These are phyloP conservation scores for Standfussiana lucernea DNA, from an alignment of 2,888 invertebrate genomes.

Conservation along the genomic window DNA sequence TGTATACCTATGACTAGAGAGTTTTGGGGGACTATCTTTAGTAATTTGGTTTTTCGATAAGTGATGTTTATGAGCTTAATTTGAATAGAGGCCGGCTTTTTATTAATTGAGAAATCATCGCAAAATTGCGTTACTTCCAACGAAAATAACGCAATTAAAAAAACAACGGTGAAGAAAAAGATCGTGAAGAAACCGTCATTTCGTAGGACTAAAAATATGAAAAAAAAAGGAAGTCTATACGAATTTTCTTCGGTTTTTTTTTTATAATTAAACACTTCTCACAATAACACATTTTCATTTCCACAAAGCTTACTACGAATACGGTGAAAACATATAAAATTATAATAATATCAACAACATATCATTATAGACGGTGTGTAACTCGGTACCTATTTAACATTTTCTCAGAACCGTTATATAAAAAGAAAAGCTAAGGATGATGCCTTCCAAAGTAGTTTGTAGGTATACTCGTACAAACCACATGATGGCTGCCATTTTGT, in stretches of 20 bases:
- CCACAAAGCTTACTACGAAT: not conserved
- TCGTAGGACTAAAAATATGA: not conserved
- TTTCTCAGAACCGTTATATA: not conserved
- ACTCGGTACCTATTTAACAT: not conserved
- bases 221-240: too few relatives aligned
- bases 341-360: not conserved
- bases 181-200: not conserved
- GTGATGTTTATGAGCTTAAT: too few relatives aligned
- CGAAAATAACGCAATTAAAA: too few relatives aligned
- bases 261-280: not conserved
- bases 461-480: not conserved
- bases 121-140: too few relatives aligned
- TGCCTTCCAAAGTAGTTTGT: slow-evolving; percentile 11
- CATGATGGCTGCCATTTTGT: not conserved
- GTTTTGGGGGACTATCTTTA: too few relatives aligned
- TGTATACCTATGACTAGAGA: too few relatives aligned
- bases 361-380: not conserved
- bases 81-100: too few relatives aligned
- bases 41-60: too few relatives aligned
- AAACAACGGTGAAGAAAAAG: not conserved
- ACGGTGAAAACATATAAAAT: not conserved
- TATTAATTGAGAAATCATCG: too few relatives aligned
- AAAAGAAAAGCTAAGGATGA: not conserved
- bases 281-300: not conserved
- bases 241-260: too few relatives aligned